Conservation (phyloP, 2,113 vertebrate species). For the Pardalotus punctatus region DNA sequence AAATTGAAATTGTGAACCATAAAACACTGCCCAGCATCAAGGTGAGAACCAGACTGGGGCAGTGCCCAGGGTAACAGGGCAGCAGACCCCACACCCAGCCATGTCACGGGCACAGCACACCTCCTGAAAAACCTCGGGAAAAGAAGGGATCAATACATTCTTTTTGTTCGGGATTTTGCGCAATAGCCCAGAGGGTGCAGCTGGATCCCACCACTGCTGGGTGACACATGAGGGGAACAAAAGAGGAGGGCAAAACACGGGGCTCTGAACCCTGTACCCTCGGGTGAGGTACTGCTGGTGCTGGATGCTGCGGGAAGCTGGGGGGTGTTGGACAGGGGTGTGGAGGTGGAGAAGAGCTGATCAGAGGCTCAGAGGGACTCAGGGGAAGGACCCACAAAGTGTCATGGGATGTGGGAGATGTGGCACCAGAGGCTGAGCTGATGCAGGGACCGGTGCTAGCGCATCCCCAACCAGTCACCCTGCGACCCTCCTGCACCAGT, state of each 20-base stretch:
- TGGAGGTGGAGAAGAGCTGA: neutral
- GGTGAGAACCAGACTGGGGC: neutral
- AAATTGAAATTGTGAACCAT: neutral
- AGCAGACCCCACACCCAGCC: fast-evolving
- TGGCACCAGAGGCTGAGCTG: neutral
- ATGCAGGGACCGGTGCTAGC: fast-evolving
- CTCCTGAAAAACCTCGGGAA: neutral
- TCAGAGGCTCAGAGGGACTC: neutral
- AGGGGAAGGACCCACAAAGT: neutral
- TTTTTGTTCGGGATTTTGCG: neutral
- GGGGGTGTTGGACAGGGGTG: fast-evolving
- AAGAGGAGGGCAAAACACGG: neutral
- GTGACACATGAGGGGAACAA: neutral
- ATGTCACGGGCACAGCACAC: fast-evolving
- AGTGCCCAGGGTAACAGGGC: fast-evolving
- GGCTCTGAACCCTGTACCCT: neutral
- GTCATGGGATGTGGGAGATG: neutral
- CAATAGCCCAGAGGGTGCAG: neutral
- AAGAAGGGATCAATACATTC: neutral
- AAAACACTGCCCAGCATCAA: neutral
- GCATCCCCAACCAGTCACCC: fast-evolving
- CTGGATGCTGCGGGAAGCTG: neutral
- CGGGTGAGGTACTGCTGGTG: neutral
- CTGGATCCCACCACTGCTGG: neutral
- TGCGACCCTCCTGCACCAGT: fast-evolving